phyloP scores from a whole-genome alignment of 1,140 invertebrate genomes.

The Anthonomus grandis region DNA sequence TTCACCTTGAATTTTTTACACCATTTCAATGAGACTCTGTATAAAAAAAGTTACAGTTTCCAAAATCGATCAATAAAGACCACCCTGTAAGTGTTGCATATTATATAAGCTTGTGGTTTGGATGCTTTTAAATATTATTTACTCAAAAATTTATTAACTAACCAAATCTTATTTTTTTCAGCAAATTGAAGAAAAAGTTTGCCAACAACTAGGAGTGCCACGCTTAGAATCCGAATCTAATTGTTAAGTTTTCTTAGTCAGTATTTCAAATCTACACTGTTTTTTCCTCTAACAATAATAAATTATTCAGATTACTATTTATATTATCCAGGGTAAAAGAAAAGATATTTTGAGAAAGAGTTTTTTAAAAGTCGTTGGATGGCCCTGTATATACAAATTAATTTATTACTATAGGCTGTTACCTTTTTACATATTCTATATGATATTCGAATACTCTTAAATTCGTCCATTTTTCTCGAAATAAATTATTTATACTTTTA shows the following conservation, averaged over 20 bases:
- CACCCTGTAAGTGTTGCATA: background rate
- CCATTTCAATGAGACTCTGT: background rate
- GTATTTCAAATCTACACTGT: conserved; percentile 2
- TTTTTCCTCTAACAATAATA: background rate
- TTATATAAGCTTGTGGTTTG: background rate
- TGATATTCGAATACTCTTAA: background rate
- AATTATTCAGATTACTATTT: background rate
- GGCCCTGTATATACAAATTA: background rate
- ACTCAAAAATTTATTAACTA: too few relatives aligned
- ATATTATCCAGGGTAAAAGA: background rate
- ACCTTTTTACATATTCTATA: background rate
- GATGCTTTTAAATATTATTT: too few relatives aligned
- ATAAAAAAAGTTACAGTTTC: background rate
- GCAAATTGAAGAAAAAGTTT: conserved; percentile 49
- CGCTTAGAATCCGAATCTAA: conserved; percentile 42
- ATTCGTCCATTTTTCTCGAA: conserved; percentile 1
- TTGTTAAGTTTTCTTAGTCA: conserved; percentile 14
- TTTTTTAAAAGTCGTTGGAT: background rate
- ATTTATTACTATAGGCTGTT: background rate
- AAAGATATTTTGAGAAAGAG: background rate
- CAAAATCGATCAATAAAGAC: background rate
- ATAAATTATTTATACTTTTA: conserved; percentile 25
- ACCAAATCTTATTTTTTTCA: conserved; percentile 30
- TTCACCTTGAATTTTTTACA: background rate
- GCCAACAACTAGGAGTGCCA: conserved; percentile 46